Base-by-base conservation (phyloP, 1,140 invertebrate genomes). In the Trichomalopsis sarcophagae region DNA sequence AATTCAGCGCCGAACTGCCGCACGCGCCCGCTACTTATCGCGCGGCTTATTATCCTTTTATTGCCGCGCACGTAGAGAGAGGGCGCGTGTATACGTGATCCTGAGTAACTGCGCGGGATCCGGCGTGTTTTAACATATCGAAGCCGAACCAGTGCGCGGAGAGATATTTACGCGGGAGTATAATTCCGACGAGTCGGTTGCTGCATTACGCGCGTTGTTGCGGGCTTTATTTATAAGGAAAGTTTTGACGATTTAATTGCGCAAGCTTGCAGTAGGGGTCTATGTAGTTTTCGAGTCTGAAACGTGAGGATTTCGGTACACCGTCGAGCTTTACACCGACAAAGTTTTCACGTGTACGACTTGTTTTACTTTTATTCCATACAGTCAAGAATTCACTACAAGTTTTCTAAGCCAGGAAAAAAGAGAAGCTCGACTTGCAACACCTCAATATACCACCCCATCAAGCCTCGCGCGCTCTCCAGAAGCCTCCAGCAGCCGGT, bases 21-120 rank as follows among this genome's bases (percentile, higher is more conserved):
- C 69, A 23, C 33, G 73, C 73, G 33, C 66, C 47, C 82, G n/a
- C 40, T 44, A 73, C 44, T 84, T 80, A 73, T 75, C 77, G 77
- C 47, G 21, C 14, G 1, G 76, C 62, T 74, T 80, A 55, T 83
- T 86, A 74, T 84, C 86, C 74, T 76, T 69, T 71, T 75, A 68
- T 84, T 82, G 80, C 23, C 6, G 36, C 11, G 47, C 21, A 73
- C 30, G 81, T 36, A 73, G 36, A 62, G 55, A 75, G 13, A 47
- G 27, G 21, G 11, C 6, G 13, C 30, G 30, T 11, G 0, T 33
- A 21, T 55, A 74, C 69, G 69, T 74, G 68, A 81, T 73, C 69
- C 44, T 81, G 80, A 81, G 66, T 81, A 81, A 81, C 68, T 81
- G 80, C 69, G 4, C 36, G 17, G 17, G n/a, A 13, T 27, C n/a